phyloP scores from a whole-genome alignment of 2,113 vertebrate genomes.

The Fulica atra region DNA sequence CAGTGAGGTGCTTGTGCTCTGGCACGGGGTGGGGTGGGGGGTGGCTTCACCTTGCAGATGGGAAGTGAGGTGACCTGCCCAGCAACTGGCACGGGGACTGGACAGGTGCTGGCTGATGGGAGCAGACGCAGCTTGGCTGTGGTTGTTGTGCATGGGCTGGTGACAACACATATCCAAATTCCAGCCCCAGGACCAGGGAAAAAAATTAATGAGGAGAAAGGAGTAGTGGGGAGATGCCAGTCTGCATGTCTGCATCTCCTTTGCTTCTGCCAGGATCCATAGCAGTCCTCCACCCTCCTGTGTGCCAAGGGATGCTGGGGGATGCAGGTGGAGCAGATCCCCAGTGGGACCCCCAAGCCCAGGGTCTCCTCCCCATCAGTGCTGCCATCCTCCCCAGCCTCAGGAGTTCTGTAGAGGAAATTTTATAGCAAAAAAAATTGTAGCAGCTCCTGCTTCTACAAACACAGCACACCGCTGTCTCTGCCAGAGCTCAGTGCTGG shows the following conservation, averaged over 20 bases:
- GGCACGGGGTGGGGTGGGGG: not conserved
- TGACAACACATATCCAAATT: not conserved
- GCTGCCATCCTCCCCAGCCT: not conserved
- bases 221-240: accelerated
- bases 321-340: not conserved
- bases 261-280: not conserved
- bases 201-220: not conserved
- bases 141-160: not conserved
- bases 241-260: not conserved
- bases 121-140: not conserved
- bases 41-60: not conserved
- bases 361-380: not conserved
- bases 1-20: not conserved
- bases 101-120: not conserved
- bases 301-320: not conserved
- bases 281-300: not conserved
- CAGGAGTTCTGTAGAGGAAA: not conserved
- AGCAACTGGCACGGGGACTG: too few relatives aligned
- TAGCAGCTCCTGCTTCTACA: not conserved
- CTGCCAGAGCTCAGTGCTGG: not conserved
- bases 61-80: not conserved
- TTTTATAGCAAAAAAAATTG: not conserved
- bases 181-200: not conserved
- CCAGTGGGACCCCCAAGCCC: not conserved
- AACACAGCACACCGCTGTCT: not conserved